A percentile compares a stretch with the other conserved stretches of the same genome.
These are phyloP conservation scores for Sturmia bella DNA, from an alignment of 2,888 invertebrate genomes.

Conservation along the genomic window DNA sequence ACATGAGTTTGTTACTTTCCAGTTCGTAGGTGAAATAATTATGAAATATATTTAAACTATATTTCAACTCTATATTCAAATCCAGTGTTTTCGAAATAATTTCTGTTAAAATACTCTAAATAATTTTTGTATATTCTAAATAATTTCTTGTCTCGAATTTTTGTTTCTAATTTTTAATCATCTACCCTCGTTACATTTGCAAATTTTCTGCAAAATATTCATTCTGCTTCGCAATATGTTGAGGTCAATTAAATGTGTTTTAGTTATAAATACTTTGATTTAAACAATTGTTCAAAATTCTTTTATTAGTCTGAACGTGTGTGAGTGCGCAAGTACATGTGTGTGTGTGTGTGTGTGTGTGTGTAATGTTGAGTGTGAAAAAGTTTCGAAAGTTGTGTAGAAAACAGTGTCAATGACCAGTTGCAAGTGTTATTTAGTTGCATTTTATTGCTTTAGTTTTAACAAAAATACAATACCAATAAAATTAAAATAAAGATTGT, in stretches of 20 bases:
- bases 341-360: not conserved
- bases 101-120: too few relatives aligned
- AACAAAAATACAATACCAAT: conserved; percentile 38
- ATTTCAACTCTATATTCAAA: too few relatives aligned
- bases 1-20: too few relatives aligned
- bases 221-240: conserved; percentile 38
- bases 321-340: not conserved
- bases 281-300: conserved; percentile 6
- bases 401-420: conserved; percentile 50
- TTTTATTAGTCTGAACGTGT: not conserved
- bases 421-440: conserved; percentile 39
- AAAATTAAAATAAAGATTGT: conserved; percentile 36
- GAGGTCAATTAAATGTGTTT: conserved; percentile 55
- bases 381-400: conserved; percentile 23
- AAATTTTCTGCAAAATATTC: not conserved
- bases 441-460: conserved; percentile 30
- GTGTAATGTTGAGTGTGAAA: not conserved
- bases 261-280: conserved; percentile 46
- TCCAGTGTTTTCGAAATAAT: too few relatives aligned
- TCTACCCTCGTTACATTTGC: conserved; percentile 22
- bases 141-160: too few relatives aligned
- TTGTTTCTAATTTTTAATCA: too few relatives aligned
- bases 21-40: too few relatives aligned
- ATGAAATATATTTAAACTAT: too few relatives aligned
- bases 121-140: too few relatives aligned